Conservation (phyloP, 2,888 invertebrate genomes). For the Parnassius smintheus region DNA sequence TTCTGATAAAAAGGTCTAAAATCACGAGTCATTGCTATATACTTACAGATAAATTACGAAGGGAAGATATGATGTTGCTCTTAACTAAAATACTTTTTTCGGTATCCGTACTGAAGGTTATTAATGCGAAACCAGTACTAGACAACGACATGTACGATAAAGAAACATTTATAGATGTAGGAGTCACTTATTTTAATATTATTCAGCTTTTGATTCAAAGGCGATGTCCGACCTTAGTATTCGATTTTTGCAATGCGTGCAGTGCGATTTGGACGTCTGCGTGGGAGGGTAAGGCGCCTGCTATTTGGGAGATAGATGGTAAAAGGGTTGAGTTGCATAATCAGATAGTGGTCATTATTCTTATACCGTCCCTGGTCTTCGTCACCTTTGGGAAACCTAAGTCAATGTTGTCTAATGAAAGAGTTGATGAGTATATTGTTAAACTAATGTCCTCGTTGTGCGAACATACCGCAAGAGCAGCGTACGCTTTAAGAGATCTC, state of each 20-base stretch:
- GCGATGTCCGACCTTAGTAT: slow-evolving; percentile 47
- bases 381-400: slow-evolving; percentile 42
- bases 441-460: slow-evolving; percentile 83
- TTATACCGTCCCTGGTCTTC: slow-evolving; percentile 82
- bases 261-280: slow-evolving; percentile 54
- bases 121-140: slow-evolving; percentile 50
- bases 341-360: slow-evolving; percentile 82
- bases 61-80: slow-evolving; percentile 65
- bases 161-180: slow-evolving; percentile 59
- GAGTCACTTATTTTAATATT: slow-evolving; percentile 57
- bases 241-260: slow-evolving; percentile 61
- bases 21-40: slow-evolving; percentile 59
- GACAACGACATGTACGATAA: slow-evolving; percentile 53
- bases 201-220: slow-evolving; percentile 52
- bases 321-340: slow-evolving; percentile 72
- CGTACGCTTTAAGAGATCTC: slow-evolving; percentile 81
- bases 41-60: slow-evolving; percentile 62
- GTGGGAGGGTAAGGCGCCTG: slow-evolving; percentile 45
- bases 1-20: slow-evolving; percentile 55
- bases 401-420: slow-evolving; percentile 56
- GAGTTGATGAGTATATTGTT: slow-evolving; percentile 81
- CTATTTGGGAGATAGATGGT: slow-evolving; percentile 38
- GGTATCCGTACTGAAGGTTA: slow-evolving; percentile 61
- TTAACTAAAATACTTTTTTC: slow-evolving; percentile 74
- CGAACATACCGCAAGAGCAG: slow-evolving; percentile 82